Base-by-base conservation (phyloP, 35 echinoderm and acorn worm genomes). In the Hemicentrotus pulcherrimus region DNA sequence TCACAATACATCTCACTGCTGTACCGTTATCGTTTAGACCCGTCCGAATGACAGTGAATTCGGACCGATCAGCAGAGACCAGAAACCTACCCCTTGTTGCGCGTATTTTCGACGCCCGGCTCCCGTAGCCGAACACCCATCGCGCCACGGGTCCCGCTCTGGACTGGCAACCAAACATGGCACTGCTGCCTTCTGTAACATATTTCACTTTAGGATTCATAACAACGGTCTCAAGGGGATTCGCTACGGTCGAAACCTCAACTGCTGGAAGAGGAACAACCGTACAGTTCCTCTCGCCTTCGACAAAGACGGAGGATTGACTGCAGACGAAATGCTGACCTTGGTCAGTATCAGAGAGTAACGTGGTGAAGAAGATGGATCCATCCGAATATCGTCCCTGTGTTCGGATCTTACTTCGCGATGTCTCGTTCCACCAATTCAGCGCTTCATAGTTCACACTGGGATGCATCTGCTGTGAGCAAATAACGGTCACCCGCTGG, bases 361-460 rank as follows among this genome's bases (percentile, higher is more conserved):
- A 16, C 32, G 47, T 47, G 28, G 48, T 55, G 46, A 92, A 92
- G 28, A 31, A 48, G 12, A 92, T 92, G 45, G 91, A 92, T 15
- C 91, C 91, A 92, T 92, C 91, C 1, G 91, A 92, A 55, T 92
- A 92, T 31, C 91, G 46, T 47, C 91, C 48, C 30, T 92, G 91
- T 92, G 46, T 48, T 28, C 12, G 32, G 9, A 92, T 55, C 28
- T 55, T 92, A 18, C 46, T 47, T 55, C 91, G 48, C 30, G 91
- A 48, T 24, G 91, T 92, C 46, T 92, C 91, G 32, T 92, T 55
- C 91, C 91, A 92, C 91, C 91, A 92, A 55, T 92, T 92, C 19
- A 92, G 48, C 28, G 47, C 91, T 55, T 92, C 91, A 92, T 92
- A 92, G 48, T 92, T 55, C n/a, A 92, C 91, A 12, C 46, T 31